Conservation (phyloP, 2,113 vertebrate genomes). For the Malurus melanocephalus region DNA sequence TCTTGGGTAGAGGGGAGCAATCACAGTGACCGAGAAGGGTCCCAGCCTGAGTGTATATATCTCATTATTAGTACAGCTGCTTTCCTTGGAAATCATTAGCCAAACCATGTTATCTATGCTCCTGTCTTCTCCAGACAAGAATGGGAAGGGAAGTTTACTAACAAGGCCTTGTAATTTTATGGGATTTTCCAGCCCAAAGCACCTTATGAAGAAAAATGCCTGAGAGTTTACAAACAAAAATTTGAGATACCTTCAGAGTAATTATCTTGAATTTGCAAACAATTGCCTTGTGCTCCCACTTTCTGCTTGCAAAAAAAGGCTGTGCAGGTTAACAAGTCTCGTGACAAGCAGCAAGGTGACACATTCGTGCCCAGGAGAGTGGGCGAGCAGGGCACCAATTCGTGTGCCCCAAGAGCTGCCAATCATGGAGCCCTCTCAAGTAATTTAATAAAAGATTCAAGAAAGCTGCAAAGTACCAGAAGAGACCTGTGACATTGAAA, state of each 20-base stretch:
- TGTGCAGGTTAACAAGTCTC: neutral
- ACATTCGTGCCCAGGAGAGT: neutral
- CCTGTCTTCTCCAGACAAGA: neutral
- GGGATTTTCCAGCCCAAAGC: neutral
- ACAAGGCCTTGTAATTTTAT: neutral
- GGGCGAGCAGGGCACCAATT: neutral
- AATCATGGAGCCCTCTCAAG: neutral
- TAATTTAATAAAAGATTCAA: neutral
- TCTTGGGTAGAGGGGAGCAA: conserved; percentile 33
- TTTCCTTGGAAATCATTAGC: conserved; percentile 5
- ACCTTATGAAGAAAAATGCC: neutral
- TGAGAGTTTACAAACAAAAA: neutral
- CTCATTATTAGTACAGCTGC: conserved; percentile 7
- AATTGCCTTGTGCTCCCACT: neutral
- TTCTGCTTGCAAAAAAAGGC: neutral
- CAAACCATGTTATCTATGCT: neutral
- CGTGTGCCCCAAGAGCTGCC: neutral
- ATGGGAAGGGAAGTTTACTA: neutral
- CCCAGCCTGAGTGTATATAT: neutral
- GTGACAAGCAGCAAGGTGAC: neutral
- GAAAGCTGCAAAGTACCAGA: neutral
- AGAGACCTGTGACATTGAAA: neutral
- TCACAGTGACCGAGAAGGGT: neutral
- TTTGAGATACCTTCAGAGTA: neutral
- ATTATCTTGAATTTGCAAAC: neutral